Percentiles rank a stretch among this genome's conserved stretches.
phyloP scores from a whole-genome alignment of 2,113 vertebrate genomes.

The Ailurus styani region DNA sequence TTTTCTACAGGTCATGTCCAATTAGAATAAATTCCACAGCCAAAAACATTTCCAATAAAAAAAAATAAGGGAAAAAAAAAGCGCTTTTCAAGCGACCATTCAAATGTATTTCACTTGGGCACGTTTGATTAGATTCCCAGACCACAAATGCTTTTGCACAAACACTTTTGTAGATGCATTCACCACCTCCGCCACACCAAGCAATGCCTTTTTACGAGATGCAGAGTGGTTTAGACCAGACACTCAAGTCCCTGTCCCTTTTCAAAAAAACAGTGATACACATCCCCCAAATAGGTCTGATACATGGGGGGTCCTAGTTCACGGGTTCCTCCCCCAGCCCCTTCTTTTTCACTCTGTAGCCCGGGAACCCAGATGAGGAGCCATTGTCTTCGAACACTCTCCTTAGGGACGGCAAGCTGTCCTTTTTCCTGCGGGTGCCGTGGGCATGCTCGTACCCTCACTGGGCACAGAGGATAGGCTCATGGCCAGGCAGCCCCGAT shows the following conservation, averaged over 20 bases:
- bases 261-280: neutral
- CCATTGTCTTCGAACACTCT: accelerated
- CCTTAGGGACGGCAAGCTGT: neutral
- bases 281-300: neutral
- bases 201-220: neutral
- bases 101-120: neutral
- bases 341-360: neutral
- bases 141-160: neutral
- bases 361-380: neutral
- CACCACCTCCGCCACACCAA: neutral
- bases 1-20: neutral
- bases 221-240: neutral
- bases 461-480: no score
- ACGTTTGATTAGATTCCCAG: neutral
- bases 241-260: neutral
- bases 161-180: neutral
- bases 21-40: neutral
- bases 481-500: neutral
- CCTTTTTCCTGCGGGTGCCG: accelerated
- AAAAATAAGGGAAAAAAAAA: neutral
- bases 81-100: neutral
- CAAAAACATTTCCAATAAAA: neutral
- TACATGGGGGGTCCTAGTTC: no score
- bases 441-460: accelerated
- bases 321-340: accelerated